Percentiles rank a stretch among this genome's conserved stretches.
Evolutionary conservation across 2,797 vertebrate species (phyloP).

Genomic region (Malacoraja senta): DNA sequence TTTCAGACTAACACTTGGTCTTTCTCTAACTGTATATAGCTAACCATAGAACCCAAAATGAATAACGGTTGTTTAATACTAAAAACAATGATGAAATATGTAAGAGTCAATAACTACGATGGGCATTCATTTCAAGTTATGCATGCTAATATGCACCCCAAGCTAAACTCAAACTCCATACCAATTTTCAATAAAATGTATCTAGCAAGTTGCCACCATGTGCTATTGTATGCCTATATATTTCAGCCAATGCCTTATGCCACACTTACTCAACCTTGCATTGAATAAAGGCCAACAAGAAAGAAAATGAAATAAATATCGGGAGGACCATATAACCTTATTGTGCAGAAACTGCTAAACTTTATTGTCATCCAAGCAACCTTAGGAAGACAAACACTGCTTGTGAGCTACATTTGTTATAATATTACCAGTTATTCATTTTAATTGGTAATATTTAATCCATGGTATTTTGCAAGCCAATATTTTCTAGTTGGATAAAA

Average conservation of each 20-base stretch:
- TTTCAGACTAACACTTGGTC: background rate
- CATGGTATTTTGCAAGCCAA: background rate
- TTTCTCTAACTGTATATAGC: background rate
- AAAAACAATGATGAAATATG: background rate
- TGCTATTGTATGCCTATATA: background rate
- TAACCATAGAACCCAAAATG: background rate
- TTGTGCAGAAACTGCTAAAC: background rate
- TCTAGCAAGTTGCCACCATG: background rate
- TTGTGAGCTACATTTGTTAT: background rate
- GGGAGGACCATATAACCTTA: background rate
- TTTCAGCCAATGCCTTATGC: background rate
- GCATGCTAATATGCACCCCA: background rate
- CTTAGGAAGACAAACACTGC: background rate
- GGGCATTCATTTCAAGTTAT: background rate
- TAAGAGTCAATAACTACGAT: background rate
- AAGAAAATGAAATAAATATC: background rate
- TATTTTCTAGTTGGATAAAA: background rate
- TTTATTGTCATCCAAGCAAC: background rate
- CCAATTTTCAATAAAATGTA: background rate
- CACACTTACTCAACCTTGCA: constrained; percentile 1
- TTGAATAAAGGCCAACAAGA: background rate
- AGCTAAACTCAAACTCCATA: constrained; percentile 6
- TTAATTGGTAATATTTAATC: background rate
- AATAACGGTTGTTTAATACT: too few species aligned
- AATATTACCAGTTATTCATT: background rate